These are phyloP conservation scores for Melierax canorus DNA, from an alignment of 2,113 vertebrate species.

Conservation along the genomic window DNA sequence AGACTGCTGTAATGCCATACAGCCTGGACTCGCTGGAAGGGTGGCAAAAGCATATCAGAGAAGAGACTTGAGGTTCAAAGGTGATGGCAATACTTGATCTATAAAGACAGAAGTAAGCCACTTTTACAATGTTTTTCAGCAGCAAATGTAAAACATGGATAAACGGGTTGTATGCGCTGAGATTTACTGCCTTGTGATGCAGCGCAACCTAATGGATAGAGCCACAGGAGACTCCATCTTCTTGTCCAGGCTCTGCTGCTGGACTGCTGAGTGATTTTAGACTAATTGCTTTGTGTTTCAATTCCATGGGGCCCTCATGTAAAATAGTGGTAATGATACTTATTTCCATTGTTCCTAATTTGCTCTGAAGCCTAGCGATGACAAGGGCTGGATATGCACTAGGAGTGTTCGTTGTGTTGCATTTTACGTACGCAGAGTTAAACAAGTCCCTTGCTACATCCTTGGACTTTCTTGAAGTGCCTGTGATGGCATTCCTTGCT, in stretches of 20 bases:
- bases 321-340: neutral
- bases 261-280: neutral
- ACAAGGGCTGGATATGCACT: neutral
- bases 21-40: neutral
- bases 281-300: neutral
- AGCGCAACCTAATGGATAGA: neutral
- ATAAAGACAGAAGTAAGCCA: neutral
- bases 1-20: neutral
- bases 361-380: neutral
- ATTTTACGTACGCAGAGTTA: neutral
- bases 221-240: neutral
- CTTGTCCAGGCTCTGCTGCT: neutral
- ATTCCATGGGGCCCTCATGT: neutral
- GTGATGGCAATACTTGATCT: neutral
- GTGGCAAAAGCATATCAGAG: neutral
- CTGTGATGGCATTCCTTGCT: neutral
- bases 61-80: neutral
- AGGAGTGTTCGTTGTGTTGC: neutral
- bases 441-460: neutral
- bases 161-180: neutral
- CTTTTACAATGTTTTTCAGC: neutral
- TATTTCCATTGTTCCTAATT: neutral
- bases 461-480: accelerated
- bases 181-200: neutral
- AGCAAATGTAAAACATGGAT: neutral